Conservation (phyloP, 1,140 invertebrate genomes). For the Drosophila mauritiana region DNA sequence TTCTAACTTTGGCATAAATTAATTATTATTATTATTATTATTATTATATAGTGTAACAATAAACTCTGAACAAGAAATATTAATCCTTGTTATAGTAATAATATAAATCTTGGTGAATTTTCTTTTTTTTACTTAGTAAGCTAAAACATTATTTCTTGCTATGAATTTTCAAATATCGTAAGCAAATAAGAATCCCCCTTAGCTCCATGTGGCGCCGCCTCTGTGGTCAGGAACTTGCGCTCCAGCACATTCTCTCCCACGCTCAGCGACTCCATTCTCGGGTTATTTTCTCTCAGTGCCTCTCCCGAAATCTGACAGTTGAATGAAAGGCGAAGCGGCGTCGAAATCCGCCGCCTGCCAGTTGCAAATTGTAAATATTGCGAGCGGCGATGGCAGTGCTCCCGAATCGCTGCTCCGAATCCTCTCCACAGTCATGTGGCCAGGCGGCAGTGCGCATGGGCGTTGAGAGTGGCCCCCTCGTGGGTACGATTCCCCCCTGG, state of each 20-base stretch:
- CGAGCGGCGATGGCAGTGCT: slow-evolving; percentile 9
- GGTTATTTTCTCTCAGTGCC: slow-evolving; percentile 2
- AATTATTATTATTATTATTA: too few species aligned
- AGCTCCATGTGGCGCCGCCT: slow-evolving; percentile 13
- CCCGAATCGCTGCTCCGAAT: not conserved
- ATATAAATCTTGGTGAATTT: too few species aligned
- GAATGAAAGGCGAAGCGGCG: slow-evolving; percentile 62
- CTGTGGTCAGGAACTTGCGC: slow-evolving; percentile 22
- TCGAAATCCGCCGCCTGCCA: slow-evolving; percentile 30
- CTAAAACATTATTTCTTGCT: too few species aligned
- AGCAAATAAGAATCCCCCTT: not conserved
- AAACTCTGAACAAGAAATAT: too few species aligned
- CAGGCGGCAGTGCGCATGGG: slow-evolving; percentile 33
- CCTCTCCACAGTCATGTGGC: slow-evolving; percentile 24
- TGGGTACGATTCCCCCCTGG: not conserved
- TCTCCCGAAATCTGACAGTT: slow-evolving; percentile 47
- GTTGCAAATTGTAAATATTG: slow-evolving; percentile 75
- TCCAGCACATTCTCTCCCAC: slow-evolving; percentile 15
- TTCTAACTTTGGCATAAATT: too few species aligned
- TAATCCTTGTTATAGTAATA: too few species aligned
- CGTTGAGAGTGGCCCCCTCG: slow-evolving; percentile 3
- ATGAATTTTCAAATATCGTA: not conserved
- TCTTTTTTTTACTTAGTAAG: too few species aligned
- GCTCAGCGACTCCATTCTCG: slow-evolving; percentile 2
- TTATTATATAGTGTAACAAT: too few species aligned